Evolutionary conservation across 1,140 invertebrate species (phyloP).

Genomic region (Reticulitermes speratus): DNA sequence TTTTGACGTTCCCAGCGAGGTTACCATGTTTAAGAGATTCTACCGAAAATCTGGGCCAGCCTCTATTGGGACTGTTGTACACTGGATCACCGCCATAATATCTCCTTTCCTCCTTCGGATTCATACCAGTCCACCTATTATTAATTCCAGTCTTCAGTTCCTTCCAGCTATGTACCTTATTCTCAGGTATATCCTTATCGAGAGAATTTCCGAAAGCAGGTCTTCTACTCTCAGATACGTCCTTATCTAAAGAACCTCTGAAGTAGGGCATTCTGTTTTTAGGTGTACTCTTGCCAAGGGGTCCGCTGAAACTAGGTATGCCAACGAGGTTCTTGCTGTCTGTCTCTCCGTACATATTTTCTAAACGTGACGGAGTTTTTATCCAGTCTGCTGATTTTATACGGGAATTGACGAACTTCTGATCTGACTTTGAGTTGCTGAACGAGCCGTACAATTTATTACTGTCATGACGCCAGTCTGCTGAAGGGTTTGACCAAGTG

Average conservation of each 20-base stretch:
- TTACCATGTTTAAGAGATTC: slow-evolving; percentile 25
- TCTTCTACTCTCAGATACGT: no score
- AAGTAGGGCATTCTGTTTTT: no score
- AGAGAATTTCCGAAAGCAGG: no score
- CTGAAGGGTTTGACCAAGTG: background rate
- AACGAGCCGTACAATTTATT: background rate
- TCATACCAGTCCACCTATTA: background rate
- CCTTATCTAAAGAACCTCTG: no score
- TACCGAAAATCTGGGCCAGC: background rate
- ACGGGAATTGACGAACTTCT: background rate
- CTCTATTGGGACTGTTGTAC: background rate
- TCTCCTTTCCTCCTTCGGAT: background rate
- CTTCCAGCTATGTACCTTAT: no score
- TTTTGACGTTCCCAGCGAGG: background rate
- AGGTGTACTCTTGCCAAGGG: no score
- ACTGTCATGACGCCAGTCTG: background rate
- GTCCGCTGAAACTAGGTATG: background rate
- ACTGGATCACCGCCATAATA: background rate
- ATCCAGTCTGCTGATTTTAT: background rate
- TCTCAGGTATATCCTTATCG: no score
- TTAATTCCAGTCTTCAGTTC: background rate
- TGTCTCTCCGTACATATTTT: background rate
- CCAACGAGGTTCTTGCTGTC: background rate
- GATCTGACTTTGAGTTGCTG: background rate
- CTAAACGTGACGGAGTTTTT: background rate